Evolutionary conservation across 2,113 vertebrate genomes (phyloP), one percentile per base, ranked within the genome.

Genomic region (Lontra canadensis): DNA sequence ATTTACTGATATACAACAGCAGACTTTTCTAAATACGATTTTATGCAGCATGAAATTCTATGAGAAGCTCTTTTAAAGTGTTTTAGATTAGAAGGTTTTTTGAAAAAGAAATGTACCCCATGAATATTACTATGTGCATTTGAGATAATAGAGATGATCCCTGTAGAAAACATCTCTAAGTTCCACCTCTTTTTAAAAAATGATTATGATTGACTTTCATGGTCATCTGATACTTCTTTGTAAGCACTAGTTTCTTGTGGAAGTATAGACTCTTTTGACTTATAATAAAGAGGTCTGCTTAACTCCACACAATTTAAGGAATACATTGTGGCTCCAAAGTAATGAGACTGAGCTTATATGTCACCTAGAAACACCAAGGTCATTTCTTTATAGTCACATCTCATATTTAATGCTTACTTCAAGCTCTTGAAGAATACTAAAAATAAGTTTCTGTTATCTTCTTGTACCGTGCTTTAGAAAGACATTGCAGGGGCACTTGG

Each of bases 351-450:
- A 94, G 7, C 25, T 20, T 78, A 26, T 78, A 55, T 67, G 20
- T 65, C 83, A 81, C 63, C 23, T 82, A 59, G 52, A 65, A 96
- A 92, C 6, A 57, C 18, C 26, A 61, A 3, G 87, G 90, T 88
- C 39, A 82, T 85, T 78, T 49, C 23, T 84, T n/a, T 74, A 61
- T 23, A 55, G 5, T 78, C 36, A 59, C 10, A 55, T n/a, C 23
- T 94, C 44, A 88, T 80, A 88, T 73, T 82, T 59, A 88, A 87
- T 65, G 14, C 12, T n/a, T 89, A 31, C 29, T 89, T 90, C 67
- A 94, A 95, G 55, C 36, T 93, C 73, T 91, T 97, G 29, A 91
- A 67, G 42, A 86, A 74, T 76, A 84, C 83, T 90, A 73, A 97
- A 97, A 92, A 29, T 20, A 39, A 17, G 7, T 78, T 20, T 74